phyloP scores from a whole-genome alignment of 2,113 vertebrate genomes.

The Butastur rufipennis region DNA sequence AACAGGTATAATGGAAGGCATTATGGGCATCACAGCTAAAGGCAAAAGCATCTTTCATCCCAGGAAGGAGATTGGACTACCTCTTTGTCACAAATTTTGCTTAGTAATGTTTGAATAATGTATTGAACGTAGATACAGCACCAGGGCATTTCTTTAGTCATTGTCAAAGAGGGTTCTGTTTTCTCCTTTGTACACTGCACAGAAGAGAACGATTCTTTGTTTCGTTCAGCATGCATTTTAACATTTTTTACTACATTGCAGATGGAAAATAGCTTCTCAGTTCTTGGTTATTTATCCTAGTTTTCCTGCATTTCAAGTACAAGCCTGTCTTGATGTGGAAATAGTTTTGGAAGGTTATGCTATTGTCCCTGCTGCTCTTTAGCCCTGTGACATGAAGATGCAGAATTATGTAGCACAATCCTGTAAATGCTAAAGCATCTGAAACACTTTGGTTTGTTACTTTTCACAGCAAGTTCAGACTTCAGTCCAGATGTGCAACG shows the following conservation, averaged over 20 bases:
- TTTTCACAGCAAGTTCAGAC: conserved; percentile 21
- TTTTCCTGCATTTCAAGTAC: background rate
- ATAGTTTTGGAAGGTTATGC: background rate
- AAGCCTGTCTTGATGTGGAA: background rate
- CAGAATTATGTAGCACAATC: background rate
- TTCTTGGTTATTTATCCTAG: background rate
- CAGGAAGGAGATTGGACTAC: background rate
- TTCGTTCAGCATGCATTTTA: background rate
- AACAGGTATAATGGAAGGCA: background rate
- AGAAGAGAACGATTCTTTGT: background rate
- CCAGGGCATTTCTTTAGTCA: background rate
- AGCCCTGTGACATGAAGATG: background rate
- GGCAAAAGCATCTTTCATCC: background rate
- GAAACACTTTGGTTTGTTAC: background rate
- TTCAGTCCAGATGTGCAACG: background rate
- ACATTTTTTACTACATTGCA: background rate
- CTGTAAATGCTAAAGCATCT: background rate
- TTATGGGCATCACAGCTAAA: background rate
- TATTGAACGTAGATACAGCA: background rate
- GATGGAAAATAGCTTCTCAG: background rate
- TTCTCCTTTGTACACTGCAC: background rate
- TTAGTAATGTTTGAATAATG: background rate
- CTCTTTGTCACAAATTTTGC: background rate
- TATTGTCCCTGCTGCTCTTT: background rate
- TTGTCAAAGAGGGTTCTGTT: background rate